phyloP scores from a whole-genome alignment of 2,888 invertebrate genomes.

The Melipona bicolor region DNA sequence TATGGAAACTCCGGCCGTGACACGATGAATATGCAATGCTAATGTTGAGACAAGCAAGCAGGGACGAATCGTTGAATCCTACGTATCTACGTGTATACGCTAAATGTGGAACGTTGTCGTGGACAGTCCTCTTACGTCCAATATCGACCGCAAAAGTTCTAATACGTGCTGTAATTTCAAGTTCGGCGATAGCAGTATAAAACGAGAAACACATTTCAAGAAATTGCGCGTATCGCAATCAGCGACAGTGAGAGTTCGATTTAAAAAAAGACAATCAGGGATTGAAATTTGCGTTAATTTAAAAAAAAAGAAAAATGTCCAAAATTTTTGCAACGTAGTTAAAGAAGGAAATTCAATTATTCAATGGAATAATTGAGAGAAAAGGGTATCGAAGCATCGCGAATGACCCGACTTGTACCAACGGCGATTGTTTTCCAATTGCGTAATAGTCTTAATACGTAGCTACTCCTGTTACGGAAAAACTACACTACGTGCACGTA shows the following conservation, averaged over 20 bases:
- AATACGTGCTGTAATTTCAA: not conserved
- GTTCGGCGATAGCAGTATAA: not conserved
- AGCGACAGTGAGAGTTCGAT: too few relatives aligned
- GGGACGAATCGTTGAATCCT: slow-evolving; percentile 12
- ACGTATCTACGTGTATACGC: not conserved
- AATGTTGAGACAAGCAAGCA: slow-evolving; percentile 30
- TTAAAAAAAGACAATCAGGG: too few relatives aligned
- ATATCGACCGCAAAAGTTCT: slow-evolving; percentile 35
- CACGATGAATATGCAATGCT: slow-evolving; percentile 27
- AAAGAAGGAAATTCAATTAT: not conserved
- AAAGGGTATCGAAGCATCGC: not conserved
- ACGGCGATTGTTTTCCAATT: slow-evolving; percentile 46
- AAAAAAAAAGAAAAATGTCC: not conserved
- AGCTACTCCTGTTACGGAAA: slow-evolving; percentile 37
- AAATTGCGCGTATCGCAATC: too few relatives aligned
- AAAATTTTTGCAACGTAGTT: not conserved
- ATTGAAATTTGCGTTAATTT: not conserved
- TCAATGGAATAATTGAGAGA: not conserved
- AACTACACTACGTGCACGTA: slow-evolving; percentile 8
- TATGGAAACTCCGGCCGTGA: slow-evolving; percentile 45
- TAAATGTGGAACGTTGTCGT: slow-evolving; percentile 6
- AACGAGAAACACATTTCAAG: not conserved
- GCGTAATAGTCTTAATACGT: slow-evolving; percentile 32
- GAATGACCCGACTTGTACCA: not conserved
- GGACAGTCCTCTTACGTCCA: slow-evolving; percentile 26